These are phyloP conservation scores for Plemyria rubiginata DNA, from an alignment of 2,888 invertebrate species.

Conservation along the genomic window DNA sequence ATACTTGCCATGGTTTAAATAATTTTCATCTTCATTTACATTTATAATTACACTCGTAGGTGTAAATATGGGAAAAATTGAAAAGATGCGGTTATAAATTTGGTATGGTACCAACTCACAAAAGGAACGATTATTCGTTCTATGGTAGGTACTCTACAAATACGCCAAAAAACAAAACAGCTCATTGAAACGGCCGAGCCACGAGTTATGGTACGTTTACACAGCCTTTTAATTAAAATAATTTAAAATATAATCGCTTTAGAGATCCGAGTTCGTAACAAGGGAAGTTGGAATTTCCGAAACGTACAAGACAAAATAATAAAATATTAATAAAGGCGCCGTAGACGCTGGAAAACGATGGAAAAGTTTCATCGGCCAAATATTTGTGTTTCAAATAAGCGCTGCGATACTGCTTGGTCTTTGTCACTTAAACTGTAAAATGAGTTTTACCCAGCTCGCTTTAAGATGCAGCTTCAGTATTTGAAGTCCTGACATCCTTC, in stretches of 20 bases:
- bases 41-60: no score
- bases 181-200: slow-evolving; percentile 22
- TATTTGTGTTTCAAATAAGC: slow-evolving; percentile 84
- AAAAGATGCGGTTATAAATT: no score
- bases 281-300: slow-evolving; percentile 79
- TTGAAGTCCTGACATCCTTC: no score
- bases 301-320: slow-evolving; percentile 84
- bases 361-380: slow-evolving; percentile 81
- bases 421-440: slow-evolving; percentile 15
- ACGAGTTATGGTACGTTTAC: slow-evolving; percentile 65
- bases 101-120: not conserved
- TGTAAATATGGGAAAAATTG: no score
- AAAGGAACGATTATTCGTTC: not conserved
- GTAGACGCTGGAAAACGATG: slow-evolving; percentile 62
- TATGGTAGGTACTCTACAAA: slow-evolving; percentile 2
- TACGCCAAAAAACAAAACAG: slow-evolving; percentile 23
- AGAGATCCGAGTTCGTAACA: slow-evolving; percentile 75
- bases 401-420: slow-evolving; percentile 60
- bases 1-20: no score
- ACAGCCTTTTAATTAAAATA: slow-evolving; percentile 84
- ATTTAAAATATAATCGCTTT: slow-evolving; percentile 85
- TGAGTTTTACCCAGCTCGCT: not conserved
- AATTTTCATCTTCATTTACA: no score
- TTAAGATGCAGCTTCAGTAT: not conserved
- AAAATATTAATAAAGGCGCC: slow-evolving; percentile 83